These are phyloP conservation scores for Rhinella marina DNA, from an alignment of 2,797 vertebrate species.

Conservation along the genomic window DNA sequence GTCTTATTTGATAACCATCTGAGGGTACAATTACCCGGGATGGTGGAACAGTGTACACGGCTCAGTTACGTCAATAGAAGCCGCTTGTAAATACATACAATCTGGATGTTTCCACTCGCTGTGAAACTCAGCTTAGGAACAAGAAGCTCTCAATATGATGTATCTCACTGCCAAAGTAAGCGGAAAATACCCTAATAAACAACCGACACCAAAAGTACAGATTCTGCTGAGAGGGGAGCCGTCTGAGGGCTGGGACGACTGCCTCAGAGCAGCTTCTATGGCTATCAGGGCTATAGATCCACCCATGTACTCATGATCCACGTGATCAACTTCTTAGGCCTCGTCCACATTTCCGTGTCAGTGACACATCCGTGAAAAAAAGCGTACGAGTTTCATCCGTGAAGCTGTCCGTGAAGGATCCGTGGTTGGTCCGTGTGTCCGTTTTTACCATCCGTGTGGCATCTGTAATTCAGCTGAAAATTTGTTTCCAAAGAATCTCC, in stretches of 20 bases:
- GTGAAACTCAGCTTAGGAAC: not conserved
- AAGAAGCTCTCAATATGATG: not conserved
- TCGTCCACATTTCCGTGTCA: no score
- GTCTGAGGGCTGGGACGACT: not conserved
- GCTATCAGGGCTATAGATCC: no score
- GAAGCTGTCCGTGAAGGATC: no score
- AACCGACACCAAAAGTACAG: not conserved
- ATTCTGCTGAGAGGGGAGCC: not conserved
- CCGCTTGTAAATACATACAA: constrained; percentile 27
- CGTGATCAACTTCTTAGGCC: no score
- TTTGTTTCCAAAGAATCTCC: no score
- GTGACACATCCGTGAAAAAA: no score
- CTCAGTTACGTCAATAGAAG: constrained; percentile 29
- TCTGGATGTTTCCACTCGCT: constrained; percentile 6
- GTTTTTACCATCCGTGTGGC: no score
- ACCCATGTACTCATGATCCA: no score
- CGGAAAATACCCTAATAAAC: not conserved
- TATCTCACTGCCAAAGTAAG: constrained; percentile 4
- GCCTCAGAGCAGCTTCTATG: no score
- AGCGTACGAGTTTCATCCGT: no score
- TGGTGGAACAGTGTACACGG: not conserved
- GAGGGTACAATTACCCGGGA: constrained; percentile 21
- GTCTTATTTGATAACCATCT: constrained; percentile 23
- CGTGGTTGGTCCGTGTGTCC: no score
- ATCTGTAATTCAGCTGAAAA: no score